Conservation (phyloP, 2,797 vertebrate species). For the Erethizon dorsatum region DNA sequence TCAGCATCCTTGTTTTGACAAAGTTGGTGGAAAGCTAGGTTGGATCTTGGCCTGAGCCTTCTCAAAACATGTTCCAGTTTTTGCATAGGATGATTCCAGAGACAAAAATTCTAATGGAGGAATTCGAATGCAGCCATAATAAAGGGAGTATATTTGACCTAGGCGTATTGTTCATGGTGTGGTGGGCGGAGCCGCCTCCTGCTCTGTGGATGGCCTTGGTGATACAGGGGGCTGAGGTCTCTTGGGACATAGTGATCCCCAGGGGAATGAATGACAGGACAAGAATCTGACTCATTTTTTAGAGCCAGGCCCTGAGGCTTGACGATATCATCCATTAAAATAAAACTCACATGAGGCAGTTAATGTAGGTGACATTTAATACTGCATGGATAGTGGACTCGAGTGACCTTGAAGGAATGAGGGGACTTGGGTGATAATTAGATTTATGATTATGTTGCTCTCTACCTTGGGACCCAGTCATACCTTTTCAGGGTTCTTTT, state of each 20-base stretch:
- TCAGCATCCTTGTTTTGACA: background rate
- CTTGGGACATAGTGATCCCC: background rate
- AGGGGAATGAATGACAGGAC: background rate
- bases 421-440: conserved; percentile 4
- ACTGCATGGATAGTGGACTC: background rate
- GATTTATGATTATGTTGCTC: background rate
- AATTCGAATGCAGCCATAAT: background rate
- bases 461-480: background rate
- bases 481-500: conserved; percentile 18
- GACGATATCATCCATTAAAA: conserved; percentile 32
- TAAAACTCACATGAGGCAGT: conserved; percentile 13
- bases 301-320: background rate
- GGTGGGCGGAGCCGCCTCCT: background rate
- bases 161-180: background rate
- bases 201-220: background rate
- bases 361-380: conserved; percentile 50
- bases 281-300: conserved; percentile 12
- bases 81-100: background rate
- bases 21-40: background rate
- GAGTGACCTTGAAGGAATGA: conserved; percentile 32
- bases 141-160: background rate
- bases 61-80: background rate
- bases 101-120: background rate
- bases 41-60: background rate
- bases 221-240: background rate